Percentiles rank a stretch among this genome's conserved stretches.
Evolutionary conservation across 2,797 vertebrate genomes (phyloP).

Genomic region (Halcyon badia): DNA sequence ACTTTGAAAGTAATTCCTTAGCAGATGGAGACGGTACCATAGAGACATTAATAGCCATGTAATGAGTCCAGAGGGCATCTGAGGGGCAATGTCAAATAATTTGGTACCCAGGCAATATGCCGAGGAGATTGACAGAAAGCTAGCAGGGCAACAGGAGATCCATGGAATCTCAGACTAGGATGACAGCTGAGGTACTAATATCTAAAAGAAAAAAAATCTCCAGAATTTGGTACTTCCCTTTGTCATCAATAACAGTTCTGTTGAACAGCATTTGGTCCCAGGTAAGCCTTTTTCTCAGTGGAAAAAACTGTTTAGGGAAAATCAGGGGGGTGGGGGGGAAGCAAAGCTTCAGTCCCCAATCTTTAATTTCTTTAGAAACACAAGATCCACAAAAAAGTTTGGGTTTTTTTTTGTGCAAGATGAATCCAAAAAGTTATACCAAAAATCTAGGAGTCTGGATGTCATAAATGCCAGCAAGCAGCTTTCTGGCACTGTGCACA

Average conservation of each 20-base stretch:
- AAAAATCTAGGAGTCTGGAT: neutral
- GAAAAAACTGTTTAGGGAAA: neutral
- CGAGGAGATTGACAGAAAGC: slow-evolving; percentile 15
- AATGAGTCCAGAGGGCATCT: slow-evolving; percentile 42
- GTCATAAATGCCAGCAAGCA: neutral
- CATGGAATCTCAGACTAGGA: neutral
- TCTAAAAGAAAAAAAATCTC: neutral
- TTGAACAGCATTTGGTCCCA: neutral
- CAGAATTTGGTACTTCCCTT: neutral
- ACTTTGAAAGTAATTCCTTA: slow-evolving; percentile 49
- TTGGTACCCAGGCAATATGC: slow-evolving; percentile 6
- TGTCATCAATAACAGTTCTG: neutral
- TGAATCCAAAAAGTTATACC: neutral
- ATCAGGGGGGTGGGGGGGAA: neutral
- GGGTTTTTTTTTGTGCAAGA: neutral
- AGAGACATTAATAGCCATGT: slow-evolving; percentile 28
- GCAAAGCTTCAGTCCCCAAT: neutral
- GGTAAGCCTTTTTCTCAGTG: neutral
- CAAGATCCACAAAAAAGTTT: neutral
- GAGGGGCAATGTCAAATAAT: slow-evolving; percentile 52
- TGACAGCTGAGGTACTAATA: neutral
- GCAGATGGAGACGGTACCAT: slow-evolving; percentile 33
- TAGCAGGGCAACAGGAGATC: neutral
- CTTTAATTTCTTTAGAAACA: neutral
- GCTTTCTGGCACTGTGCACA: neutral